phyloP scores from a whole-genome alignment of 2,888 invertebrate species.

The Pseudococcus jackbeardsleyi region DNA sequence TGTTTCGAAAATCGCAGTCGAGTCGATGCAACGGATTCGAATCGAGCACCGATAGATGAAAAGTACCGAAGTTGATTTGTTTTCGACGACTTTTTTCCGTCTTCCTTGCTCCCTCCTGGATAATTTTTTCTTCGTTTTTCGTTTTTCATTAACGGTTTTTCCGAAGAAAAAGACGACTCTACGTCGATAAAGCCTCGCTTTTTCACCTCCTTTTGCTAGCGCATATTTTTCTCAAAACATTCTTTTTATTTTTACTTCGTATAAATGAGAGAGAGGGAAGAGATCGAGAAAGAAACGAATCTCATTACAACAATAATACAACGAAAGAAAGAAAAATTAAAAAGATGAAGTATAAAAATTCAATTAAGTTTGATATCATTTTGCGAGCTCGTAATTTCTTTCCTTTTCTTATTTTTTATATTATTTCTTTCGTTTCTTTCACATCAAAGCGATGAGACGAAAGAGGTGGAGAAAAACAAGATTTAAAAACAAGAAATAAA shows the following conservation, averaged over 20 bases:
- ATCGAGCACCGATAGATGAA: too few species aligned
- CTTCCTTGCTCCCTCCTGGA: neutral
- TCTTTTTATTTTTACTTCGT: neutral
- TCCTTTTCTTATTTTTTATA: neutral
- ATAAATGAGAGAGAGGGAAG: too few species aligned
- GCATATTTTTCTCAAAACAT: neutral
- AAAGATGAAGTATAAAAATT: constrained; percentile 48
- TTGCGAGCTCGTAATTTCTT: neutral
- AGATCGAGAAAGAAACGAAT: neutral
- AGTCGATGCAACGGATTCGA: too few species aligned
- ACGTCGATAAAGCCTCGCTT: neutral
- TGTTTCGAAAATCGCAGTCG: neutral
- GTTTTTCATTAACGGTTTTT: constrained; percentile 22
- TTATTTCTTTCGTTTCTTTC: constrained; percentile 7
- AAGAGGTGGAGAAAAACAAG: neutral
- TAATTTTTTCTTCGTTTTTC: neutral
- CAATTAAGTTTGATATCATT: constrained; percentile 52
- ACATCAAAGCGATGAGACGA: neutral
- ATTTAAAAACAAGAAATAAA: neutral
- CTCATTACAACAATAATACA: constrained; percentile 40
- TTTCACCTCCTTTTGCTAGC: neutral
- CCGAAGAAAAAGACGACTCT: neutral
- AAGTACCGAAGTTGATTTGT: neutral
- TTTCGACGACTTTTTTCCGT: neutral
- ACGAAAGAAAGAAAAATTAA: constrained; percentile 24